Evolutionary conservation across 2,888 invertebrate genomes (phyloP).

Genomic region (Pyrocoelia pectoralis): DNA sequence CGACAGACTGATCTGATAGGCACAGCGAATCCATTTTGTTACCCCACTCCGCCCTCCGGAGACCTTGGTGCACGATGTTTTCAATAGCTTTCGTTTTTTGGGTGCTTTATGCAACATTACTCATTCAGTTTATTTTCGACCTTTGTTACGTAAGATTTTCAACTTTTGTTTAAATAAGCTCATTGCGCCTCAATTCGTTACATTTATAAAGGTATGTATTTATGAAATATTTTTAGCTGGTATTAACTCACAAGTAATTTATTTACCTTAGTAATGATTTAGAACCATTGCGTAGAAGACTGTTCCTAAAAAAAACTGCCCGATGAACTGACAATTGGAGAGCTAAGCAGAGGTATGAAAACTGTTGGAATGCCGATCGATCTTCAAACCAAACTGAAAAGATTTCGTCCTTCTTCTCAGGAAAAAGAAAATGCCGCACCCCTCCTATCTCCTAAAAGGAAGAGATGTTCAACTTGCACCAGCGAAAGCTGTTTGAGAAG

Average conservation of each 20-base stretch:
- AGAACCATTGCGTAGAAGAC: slow-evolving; percentile 28
- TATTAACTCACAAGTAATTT: slow-evolving; percentile 32
- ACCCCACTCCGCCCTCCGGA: too few relatives aligned
- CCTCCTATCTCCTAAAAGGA: slow-evolving; percentile 14
- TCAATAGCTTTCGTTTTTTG: too few relatives aligned
- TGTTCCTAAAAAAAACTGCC: slow-evolving; percentile 32
- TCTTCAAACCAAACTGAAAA: slow-evolving; percentile 21
- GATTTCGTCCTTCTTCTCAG: slow-evolving; percentile 14
- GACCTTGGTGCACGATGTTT: too few relatives aligned
- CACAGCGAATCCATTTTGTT: too few relatives aligned
- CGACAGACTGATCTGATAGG: too few relatives aligned
- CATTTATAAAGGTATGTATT: too few relatives aligned
- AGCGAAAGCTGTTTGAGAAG: slow-evolving; percentile 3
- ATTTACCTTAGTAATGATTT: slow-evolving; percentile 34
- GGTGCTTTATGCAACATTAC: too few relatives aligned
- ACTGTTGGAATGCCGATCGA: slow-evolving; percentile 15
- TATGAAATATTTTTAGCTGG: too few relatives aligned
- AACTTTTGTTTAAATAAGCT: too few relatives aligned
- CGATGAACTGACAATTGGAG: slow-evolving; percentile 19
- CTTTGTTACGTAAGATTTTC: too few relatives aligned
- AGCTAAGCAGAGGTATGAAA: slow-evolving; percentile 24
- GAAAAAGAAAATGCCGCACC: background rate
- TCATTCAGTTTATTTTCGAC: too few relatives aligned
- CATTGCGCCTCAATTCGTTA: too few relatives aligned
- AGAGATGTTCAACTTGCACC: slow-evolving; percentile 22